Evolutionary conservation across 2,797 vertebrate species (phyloP), one percentile per base, ranked within the genome.

Genomic region (Basileuterus tristriatus): DNA sequence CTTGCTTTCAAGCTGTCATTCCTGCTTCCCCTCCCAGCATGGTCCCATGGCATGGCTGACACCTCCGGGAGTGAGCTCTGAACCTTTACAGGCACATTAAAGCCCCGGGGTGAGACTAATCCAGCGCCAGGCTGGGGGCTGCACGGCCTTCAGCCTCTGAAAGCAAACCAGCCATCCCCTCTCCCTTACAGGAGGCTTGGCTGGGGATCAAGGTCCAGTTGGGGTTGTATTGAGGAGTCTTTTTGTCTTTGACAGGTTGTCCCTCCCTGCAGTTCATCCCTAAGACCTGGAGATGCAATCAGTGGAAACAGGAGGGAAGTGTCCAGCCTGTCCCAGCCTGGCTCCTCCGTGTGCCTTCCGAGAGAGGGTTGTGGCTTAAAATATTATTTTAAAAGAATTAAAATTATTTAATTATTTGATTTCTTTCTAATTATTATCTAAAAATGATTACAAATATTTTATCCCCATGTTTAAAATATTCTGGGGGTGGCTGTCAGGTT

Each of bases 101-200:
- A 77, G 91, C 67, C 13, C 69, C 49, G 70, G 82, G 52, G 82
- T 68, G 78, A 93, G 77, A 86, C 80, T 86, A 94, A 90, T 95
- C 89, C 89, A 93, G 36, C 32, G 1, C 56, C 52, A 49, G 72
- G 36, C 83, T 67, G 52, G 77, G 56, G 52, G 49, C 49, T 86
- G 89, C 69, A 7, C 60, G 49, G 86, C 36, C 37, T 83, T 86
- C 75, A 88, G 83, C 69, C 72, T 47, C 77, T 67, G 75, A 58
- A 36, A 81, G 78, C 84, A 55, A 81, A 52, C 29, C 70, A 84
- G 32, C 65, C 67, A 21, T 75, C 70, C 55, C 37, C 44, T 83
- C 30, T 60, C 53, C 32, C 77, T 91, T 75, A 75, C 70, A 78
- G 24, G 37, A 64, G 49, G 41, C 75, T 90, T 92, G 77, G 23